Conservation (phyloP, 2,888 invertebrate genomes). For the Hemithea aestivaria region DNA sequence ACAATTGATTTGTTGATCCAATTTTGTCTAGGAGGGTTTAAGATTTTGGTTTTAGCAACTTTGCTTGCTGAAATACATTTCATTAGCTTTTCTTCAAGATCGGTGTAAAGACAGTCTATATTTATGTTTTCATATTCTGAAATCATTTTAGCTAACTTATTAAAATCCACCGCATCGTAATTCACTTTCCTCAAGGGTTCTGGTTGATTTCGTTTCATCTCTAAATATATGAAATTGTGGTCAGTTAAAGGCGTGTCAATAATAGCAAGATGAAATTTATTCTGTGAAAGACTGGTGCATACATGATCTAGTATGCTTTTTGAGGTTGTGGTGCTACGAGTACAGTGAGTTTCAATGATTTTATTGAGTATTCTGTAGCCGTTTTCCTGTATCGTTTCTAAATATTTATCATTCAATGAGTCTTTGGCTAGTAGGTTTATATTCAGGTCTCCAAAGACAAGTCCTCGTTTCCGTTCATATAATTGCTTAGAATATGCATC, state of each 20-base stretch:
- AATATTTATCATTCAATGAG: background rate
- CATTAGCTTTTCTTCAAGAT: conserved; percentile 3
- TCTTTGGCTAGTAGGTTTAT: conserved; percentile 6
- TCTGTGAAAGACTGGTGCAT: conserved; percentile 12
- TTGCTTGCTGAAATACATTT: conserved; percentile 1
- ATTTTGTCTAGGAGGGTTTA: conserved; percentile 13
- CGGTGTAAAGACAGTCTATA: background rate
- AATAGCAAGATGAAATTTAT: conserved; percentile 16
- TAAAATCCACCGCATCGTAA: conserved; percentile 23
- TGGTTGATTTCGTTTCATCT: conserved; percentile 8
- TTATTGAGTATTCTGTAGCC: conserved; percentile 17
- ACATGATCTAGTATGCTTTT: conserved; percentile 22
- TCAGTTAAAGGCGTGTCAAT: conserved; percentile 16
- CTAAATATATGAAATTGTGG: conserved; percentile 25
- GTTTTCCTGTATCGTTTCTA: conserved; percentile 4
- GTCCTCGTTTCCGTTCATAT: conserved; percentile 2
- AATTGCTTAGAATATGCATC: conserved; percentile 5
- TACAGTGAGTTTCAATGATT: conserved; percentile 13
- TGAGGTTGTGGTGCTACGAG: conserved; percentile 13
- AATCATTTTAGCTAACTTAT: conserved; percentile 11
- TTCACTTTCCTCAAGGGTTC: conserved; percentile 7
- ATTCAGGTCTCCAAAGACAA: conserved; percentile 17
- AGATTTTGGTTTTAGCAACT: conserved; percentile 7
- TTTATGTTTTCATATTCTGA: conserved; percentile 1
- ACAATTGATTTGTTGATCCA: conserved; percentile 25